Percentiles rank a stretch among this genome's conserved stretches.
Conservation (phyloP, 2,888 invertebrate species). For the Thera britannica region DNA sequence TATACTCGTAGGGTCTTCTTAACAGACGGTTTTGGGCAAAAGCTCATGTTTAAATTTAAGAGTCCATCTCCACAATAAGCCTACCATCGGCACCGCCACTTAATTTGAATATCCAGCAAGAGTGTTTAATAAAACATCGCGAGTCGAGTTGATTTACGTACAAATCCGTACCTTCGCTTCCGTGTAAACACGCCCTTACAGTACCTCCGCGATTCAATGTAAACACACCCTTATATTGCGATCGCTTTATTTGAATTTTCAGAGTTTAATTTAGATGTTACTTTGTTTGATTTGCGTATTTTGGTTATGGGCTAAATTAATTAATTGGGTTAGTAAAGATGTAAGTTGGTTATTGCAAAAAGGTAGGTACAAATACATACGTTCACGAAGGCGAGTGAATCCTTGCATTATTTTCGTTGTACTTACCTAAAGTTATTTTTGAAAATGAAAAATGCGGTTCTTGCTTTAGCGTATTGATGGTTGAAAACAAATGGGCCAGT, state of each 20-base stretch:
- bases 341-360: not conserved
- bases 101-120: constrained; percentile 82
- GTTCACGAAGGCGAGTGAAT: too few species aligned
- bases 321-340: constrained; percentile 11
- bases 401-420: too few species aligned
- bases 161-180: constrained; percentile 80
- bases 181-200: constrained; percentile 77
- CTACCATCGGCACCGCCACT: constrained; percentile 71
- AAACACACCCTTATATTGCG: constrained; percentile 43
- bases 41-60: constrained; percentile 12
- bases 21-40: not conserved
- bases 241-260: constrained; percentile 60
- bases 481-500: too few species aligned
- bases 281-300: constrained; percentile 39
- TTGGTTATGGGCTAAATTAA: constrained; percentile 31
- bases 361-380: too few species aligned
- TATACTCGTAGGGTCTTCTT: too few species aligned
- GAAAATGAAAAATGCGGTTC: too few species aligned
- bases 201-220: constrained; percentile 49
- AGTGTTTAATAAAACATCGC: constrained; percentile 83
- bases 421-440: too few species aligned
- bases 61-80: constrained; percentile 53
- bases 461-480: too few species aligned
- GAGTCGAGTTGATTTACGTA: constrained; percentile 83
- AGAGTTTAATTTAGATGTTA: constrained; percentile 54